Percentiles rank a stretch among this genome's conserved stretches.
These are phyloP conservation scores for Rhaphigaster nebulosa DNA, from an alignment of 2,888 invertebrate genomes.

Conservation along the genomic window DNA sequence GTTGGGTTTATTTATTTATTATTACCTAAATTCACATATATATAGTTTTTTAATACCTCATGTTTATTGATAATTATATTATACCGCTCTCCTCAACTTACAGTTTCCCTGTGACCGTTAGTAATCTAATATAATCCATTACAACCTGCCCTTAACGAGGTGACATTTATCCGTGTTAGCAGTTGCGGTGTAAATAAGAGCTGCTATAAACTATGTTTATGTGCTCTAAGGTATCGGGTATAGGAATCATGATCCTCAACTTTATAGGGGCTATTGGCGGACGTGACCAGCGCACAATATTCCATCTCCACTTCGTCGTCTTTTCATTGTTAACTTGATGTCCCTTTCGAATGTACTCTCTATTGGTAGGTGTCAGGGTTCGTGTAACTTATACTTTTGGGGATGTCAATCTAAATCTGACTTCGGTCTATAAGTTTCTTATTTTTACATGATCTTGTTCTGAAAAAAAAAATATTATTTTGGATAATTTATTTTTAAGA, in stretches of 20 bases:
- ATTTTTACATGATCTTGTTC: no score
- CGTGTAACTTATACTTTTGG: not conserved
- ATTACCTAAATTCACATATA: no score
- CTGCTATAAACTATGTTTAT: not conserved
- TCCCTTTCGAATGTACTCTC: not conserved
- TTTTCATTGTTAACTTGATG: not conserved
- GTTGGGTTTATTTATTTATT: not conserved
- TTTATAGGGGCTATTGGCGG: not conserved
- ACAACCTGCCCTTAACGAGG: not conserved
- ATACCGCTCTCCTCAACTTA: not conserved
- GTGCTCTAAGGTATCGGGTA: not conserved
- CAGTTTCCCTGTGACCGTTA: not conserved
- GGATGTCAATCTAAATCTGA: not conserved
- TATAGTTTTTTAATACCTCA: not conserved
- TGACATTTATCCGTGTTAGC: not conserved
- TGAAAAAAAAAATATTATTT: no score
- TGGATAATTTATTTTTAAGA: no score
- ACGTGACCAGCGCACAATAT: slow-evolving; percentile 4
- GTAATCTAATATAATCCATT: not conserved
- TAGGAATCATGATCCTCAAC: not conserved
- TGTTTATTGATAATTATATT: not conserved
- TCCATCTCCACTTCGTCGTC: not conserved
- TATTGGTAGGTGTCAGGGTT: not conserved
- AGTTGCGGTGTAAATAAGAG: not conserved
- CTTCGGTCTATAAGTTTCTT: no score